Conservation (phyloP, 2,113 vertebrate genomes). For the Sarotherodon lohbergeri region DNA sequence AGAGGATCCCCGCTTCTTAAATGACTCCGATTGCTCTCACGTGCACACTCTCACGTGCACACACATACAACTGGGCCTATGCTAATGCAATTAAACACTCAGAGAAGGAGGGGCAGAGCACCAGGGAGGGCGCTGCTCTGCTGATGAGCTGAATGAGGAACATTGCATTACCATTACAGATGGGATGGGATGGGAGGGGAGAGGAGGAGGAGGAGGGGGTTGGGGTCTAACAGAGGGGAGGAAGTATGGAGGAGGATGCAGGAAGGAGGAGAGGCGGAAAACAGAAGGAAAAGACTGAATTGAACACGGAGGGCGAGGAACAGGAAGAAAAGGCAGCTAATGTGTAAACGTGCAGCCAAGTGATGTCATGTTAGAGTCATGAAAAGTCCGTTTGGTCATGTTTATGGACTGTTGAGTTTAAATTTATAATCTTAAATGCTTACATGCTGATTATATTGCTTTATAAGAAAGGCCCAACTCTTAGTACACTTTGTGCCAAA, state of each 20-base stretch:
- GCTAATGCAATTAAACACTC: slow-evolving; percentile 58
- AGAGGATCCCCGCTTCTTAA: slow-evolving; percentile 14
- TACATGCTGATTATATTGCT: no score
- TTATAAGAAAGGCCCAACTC: no score
- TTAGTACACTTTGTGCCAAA: no score
- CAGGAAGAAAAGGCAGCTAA: background rate
- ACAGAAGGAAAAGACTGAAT: background rate
- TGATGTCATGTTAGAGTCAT: background rate
- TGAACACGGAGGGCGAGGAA: background rate
- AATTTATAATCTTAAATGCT: no score
- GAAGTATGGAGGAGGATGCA: background rate
- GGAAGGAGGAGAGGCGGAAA: accelerated
- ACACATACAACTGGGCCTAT: slow-evolving; percentile 5
- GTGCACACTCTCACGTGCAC: background rate
- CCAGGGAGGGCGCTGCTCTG: slow-evolving; percentile 5
- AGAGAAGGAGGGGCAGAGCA: background rate
- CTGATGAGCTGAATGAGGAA: slow-evolving; percentile 40
- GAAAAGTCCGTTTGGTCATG: background rate
- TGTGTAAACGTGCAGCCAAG: background rate
- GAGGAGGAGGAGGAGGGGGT: background rate
- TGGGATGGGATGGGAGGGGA: background rate
- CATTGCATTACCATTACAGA: slow-evolving; percentile 33
- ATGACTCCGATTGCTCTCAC: background rate
- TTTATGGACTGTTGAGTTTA: background rate
- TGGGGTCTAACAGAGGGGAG: background rate